Conservation (phyloP, 2,113 vertebrate genomes). For the Vulpes lagopus region DNA sequence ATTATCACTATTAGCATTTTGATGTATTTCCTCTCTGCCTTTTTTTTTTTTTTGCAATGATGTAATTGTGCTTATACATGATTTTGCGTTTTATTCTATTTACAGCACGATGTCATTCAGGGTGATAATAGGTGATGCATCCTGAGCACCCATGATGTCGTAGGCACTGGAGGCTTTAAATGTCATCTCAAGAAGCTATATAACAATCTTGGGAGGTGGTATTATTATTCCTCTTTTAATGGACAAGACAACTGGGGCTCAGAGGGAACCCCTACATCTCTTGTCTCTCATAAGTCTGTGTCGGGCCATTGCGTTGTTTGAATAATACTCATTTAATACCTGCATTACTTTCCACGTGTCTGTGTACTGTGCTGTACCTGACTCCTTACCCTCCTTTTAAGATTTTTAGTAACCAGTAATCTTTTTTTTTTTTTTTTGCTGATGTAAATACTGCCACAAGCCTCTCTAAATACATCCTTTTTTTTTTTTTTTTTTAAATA, state of each 20-base stretch:
- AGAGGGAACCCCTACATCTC: too few relatives aligned
- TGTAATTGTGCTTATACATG: neutral
- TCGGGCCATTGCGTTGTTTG: neutral
- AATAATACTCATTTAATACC: neutral
- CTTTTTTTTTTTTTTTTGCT: neutral
- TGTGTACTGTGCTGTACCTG: accelerated
- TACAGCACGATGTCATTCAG: neutral
- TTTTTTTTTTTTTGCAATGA: neutral
- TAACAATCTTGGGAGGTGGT: neutral
- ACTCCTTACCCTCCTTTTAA: neutral
- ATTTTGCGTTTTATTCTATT: neutral
- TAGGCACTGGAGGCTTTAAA: neutral
- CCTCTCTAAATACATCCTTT: neutral
- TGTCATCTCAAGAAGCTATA: neutral
- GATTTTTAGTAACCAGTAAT: neutral
- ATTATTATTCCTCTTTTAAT: neutral
- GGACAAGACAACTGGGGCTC: neutral
- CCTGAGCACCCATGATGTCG: neutral
- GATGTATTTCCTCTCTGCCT: neutral
- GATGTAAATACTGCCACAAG: neutral
- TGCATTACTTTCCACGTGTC: neutral
- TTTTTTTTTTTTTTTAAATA: neutral
- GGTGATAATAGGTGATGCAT: too few relatives aligned
- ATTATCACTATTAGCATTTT: neutral
- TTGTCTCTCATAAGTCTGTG: neutral